Evolutionary conservation across 2,888 invertebrate species (phyloP), one percentile per base, ranked within the genome.

Genomic region (Dioctria rufipes): DNA sequence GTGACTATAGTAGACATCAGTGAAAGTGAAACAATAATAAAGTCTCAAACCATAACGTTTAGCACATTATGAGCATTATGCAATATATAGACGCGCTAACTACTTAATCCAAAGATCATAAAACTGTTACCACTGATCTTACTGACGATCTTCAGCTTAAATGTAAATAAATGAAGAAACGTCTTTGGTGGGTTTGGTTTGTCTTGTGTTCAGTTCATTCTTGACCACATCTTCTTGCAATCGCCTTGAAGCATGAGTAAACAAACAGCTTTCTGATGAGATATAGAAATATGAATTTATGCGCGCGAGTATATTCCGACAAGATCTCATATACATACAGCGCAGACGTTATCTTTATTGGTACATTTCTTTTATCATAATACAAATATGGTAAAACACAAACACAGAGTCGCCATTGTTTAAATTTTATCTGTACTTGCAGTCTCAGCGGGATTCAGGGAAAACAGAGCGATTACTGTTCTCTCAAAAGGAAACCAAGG

Each of bases 391-490:
- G 6, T 8, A 8, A 54, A n/a, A 46, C 2, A n/a, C 54, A 54
- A 54, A 54, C 54, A 54, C 25, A 54, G n/a, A 54, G 3, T 54
- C 54, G 54, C n/a, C 54, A n/a, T 54, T 54, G 54, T 54, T 54
- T 11, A n/a, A n/a, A 54, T 54, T 54, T 54, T 54, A 54, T 54
- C 54, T 54, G 1, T 54, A n/a, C 11, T 6, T 25, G 25, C 25
- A 25, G 25, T n/a, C 54, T 8, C n/a, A 11, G 6, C 54, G 9
- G 54, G 4, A 8, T 54, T 11, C n/a, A n/a, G 54, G 54, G 54
- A 54, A 25, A 25, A 54, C 54, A 54, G 54, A 54, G n/a, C 54
- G 54, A 54, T 54, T 54, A 54, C 11, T 54, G n/a, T 54, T 54
- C n/a, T 25, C 54, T 54, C 11, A n/a, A 4, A 46, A 54, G 54